A percentile compares a stretch with the other conserved stretches of the same genome.
Evolutionary conservation across 2,888 invertebrate species (phyloP).

Genomic region (Uloborus plumipes): DNA sequence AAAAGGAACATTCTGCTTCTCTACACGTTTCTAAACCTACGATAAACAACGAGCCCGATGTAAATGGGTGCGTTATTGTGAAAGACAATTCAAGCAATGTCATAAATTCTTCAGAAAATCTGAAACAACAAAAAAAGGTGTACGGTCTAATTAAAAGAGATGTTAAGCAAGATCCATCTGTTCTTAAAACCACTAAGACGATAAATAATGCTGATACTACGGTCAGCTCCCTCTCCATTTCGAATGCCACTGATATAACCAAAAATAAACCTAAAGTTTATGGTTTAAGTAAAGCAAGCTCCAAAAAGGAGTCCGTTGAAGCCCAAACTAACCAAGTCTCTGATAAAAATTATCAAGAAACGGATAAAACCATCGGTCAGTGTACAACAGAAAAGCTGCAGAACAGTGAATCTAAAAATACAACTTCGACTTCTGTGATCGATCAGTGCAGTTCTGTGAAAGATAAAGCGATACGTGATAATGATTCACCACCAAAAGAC

Average conservation of each 20-base stretch:
- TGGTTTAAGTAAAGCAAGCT: slow-evolving; percentile 28
- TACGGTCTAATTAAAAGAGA: slow-evolving; percentile 48
- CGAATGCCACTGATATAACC: not conserved
- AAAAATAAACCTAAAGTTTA: slow-evolving; percentile 36
- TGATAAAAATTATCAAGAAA: too few relatives aligned
- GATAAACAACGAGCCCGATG: too few relatives aligned
- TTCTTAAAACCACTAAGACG: not conserved
- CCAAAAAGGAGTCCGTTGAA: slow-evolving; percentile 12
- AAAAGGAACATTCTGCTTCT: too few relatives aligned
- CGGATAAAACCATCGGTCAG: too few relatives aligned
- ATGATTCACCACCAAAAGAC: slow-evolving; percentile 50
- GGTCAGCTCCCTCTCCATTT: not conserved
- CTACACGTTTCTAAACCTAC: too few relatives aligned
- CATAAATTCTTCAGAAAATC: slow-evolving; percentile 2
- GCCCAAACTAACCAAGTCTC: too few relatives aligned
- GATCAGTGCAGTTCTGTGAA: not conserved
- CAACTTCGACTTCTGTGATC: not conserved
- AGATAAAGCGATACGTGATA: not conserved
- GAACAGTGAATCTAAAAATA: too few relatives aligned
- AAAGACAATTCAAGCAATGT: too few relatives aligned
- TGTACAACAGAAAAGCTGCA: too few relatives aligned
- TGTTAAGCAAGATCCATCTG: not conserved
- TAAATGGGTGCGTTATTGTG: too few relatives aligned
- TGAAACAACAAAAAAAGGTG: slow-evolving; percentile 43
- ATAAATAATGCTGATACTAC: not conserved